Conservation (phyloP, 2,113 vertebrate genomes). For the Thymallus thymallus region DNA sequence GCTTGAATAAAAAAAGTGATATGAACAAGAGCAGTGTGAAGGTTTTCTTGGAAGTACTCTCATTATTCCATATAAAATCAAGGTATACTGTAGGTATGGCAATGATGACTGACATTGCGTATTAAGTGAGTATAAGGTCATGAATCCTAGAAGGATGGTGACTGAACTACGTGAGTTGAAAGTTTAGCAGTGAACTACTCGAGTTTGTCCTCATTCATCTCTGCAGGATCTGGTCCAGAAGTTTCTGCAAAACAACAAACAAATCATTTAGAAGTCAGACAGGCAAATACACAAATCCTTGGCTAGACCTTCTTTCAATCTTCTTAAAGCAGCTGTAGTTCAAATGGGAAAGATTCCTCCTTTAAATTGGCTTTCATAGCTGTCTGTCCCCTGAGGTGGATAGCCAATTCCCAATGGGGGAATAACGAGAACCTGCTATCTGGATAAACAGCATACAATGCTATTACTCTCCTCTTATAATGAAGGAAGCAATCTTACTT, state of each 20-base stretch:
- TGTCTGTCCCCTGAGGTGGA: conserved; percentile 35
- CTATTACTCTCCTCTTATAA: conserved; percentile 53
- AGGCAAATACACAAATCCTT: conserved; percentile 16
- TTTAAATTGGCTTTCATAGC: conserved; percentile 56
- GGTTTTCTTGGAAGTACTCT: too few species aligned
- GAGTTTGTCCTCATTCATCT: conserved; percentile 65
- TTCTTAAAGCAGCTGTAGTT: conserved; percentile 45
- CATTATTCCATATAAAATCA: too few species aligned
- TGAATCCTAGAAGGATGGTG: conserved; percentile 50
- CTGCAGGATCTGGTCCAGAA: conserved; percentile 91
- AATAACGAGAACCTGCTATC: conserved; percentile 57
- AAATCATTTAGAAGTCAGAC: conserved; percentile 22
- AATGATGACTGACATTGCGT: not conserved
- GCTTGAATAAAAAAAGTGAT: too few species aligned
- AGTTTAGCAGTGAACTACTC: not conserved
- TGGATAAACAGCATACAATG: conserved; percentile 40
- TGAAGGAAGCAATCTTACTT: conserved; percentile 56
- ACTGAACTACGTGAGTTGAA: too few species aligned
- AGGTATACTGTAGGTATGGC: too few species aligned
- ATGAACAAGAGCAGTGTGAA: too few species aligned
- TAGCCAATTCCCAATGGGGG: conserved; percentile 27
- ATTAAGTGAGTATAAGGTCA: conserved; percentile 33
- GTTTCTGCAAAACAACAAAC: conserved; percentile 76
- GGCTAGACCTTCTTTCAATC: conserved; percentile 39
- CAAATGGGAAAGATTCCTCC: conserved; percentile 32